These are phyloP conservation scores for Dipodomys merriami DNA, from an alignment of 2,113 vertebrate species.

Conservation along the genomic window DNA sequence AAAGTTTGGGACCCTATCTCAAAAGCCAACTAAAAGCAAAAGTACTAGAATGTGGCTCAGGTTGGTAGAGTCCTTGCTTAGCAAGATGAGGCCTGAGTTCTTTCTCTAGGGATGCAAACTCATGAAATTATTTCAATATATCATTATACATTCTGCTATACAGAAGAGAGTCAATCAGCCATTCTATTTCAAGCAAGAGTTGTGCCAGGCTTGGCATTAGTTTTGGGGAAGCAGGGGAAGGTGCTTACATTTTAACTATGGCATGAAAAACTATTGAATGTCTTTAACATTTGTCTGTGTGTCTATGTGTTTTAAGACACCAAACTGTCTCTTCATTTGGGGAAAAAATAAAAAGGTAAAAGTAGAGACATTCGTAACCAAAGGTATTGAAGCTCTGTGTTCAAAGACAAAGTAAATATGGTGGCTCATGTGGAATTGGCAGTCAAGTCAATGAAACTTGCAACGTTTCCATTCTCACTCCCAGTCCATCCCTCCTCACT, in stretches of 20 bases:
- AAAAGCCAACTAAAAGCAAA: too few species aligned
- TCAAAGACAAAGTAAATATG: not conserved
- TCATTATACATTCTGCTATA: not conserved
- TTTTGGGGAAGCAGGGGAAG: not conserved
- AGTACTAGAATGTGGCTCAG: too few species aligned
- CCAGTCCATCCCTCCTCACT: not conserved
- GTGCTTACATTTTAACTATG: slow-evolving; percentile 49
- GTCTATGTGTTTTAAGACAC: not conserved
- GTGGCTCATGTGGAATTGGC: not conserved
- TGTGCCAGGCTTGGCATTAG: slow-evolving; percentile 12
- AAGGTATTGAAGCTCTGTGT: not conserved
- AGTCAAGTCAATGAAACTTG: not conserved
- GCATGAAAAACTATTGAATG: slow-evolving; percentile 21
- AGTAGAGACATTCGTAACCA: not conserved
- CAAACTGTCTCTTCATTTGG: not conserved
- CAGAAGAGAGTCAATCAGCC: not conserved
- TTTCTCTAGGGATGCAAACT: not conserved
- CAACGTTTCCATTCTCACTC: not conserved
- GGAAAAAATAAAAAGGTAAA: not conserved
- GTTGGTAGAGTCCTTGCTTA: too few species aligned
- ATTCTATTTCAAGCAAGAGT: not conserved
- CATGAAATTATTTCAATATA: not conserved
- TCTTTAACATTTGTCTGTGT: slow-evolving; percentile 9
- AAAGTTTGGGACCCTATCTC: too few species aligned
- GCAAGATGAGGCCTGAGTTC: too few species aligned